Evolutionary conservation across 2,888 invertebrate species (phyloP).

Genomic region (Cosmia pyralina): DNA sequence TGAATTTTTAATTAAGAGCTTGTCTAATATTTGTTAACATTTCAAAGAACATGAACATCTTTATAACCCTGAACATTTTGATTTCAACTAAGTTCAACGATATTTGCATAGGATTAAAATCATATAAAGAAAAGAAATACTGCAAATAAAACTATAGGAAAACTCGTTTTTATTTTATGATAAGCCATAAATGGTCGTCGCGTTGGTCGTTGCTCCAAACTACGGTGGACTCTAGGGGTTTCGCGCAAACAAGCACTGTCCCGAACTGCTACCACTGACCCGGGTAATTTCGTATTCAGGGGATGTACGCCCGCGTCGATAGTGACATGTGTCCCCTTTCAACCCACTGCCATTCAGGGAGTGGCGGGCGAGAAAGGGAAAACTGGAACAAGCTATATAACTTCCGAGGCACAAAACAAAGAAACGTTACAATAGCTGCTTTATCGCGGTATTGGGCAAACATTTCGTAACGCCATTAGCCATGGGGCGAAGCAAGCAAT

Average conservation of each 20-base stretch:
- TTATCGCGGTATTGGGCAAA: constrained; percentile 50
- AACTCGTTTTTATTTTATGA: constrained; percentile 53
- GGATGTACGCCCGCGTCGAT: constrained; percentile 60
- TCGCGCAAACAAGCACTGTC: constrained; percentile 65
- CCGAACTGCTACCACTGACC: constrained; percentile 64
- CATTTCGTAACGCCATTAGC: constrained; percentile 68
- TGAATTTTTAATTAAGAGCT: constrained; percentile 6
- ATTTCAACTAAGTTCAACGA: constrained; percentile 5
- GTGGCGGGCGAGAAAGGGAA: constrained; percentile 35
- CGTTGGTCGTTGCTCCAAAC: constrained; percentile 57
- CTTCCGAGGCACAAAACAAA: constrained; percentile 42
- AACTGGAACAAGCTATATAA: constrained; percentile 30
- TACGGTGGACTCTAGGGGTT: constrained; percentile 43
- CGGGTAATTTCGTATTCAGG: constrained; percentile 73
- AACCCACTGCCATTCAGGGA: constrained; percentile 45
- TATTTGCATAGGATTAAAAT: constrained; percentile 32
- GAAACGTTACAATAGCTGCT: constrained; percentile 37
- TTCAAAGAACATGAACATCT: constrained; percentile 1
- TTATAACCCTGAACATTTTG: background rate
- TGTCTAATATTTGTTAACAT: constrained; percentile 5
- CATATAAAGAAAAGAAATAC: constrained; percentile 11
- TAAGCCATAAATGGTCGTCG: constrained; percentile 48
- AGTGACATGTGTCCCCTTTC: constrained; percentile 66
- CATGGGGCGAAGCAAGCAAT: constrained; percentile 63
- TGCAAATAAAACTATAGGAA: constrained; percentile 37